phyloP scores from a whole-genome alignment of 2,797 vertebrate genomes.

The Gallirallus australis region DNA sequence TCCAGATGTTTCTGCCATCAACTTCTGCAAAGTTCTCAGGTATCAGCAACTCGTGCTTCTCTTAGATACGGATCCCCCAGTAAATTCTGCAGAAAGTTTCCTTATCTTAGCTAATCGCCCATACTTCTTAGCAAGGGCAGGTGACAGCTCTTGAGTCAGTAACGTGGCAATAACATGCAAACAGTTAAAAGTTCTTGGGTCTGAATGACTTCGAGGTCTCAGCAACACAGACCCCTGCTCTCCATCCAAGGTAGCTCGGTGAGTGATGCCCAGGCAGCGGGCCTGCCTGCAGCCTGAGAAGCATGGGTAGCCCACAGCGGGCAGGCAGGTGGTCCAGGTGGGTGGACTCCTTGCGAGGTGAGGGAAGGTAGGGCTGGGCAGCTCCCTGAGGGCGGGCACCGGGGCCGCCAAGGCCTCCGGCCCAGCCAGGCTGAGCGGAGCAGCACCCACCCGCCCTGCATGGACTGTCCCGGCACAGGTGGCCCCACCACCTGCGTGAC shows the following conservation, averaged over 20 bases:
- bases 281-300: too few species aligned
- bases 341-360: fast-evolving
- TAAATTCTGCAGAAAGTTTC: not conserved
- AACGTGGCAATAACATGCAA: fast-evolving
- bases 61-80: not conserved
- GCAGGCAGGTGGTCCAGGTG: fast-evolving
- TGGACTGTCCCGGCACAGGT: not conserved
- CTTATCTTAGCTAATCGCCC: fast-evolving
- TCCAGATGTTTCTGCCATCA: not conserved
- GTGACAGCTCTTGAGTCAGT: fast-evolving
- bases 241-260: fast-evolving
- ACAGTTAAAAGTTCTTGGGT: fast-evolving
- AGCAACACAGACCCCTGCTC: fast-evolving
- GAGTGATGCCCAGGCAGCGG: fast-evolving
- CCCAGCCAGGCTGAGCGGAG: not conserved
- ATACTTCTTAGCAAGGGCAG: not conserved
- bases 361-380: fast-evolving
- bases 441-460: fast-evolving
- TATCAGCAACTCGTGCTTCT: not conserved
- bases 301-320: not conserved
- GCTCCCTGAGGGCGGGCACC: too few species aligned
- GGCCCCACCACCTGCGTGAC: too few species aligned
- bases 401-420: not conserved
- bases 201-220: fast-evolving
- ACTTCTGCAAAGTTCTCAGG: not conserved